Conservation (phyloP, 2,113 vertebrate genomes). For the Dicentrarchus labrax region DNA sequence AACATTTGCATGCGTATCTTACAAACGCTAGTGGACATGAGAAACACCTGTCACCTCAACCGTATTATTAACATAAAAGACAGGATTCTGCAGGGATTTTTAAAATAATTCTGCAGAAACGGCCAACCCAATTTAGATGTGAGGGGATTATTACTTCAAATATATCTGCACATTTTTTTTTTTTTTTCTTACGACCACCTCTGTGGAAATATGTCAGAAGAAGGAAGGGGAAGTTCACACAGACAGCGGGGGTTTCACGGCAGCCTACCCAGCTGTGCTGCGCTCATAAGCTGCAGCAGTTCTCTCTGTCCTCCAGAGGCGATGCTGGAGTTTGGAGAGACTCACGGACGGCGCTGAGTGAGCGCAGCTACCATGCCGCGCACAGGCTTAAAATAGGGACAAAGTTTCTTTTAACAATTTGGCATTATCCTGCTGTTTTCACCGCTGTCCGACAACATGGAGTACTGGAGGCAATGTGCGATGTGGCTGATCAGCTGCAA, state of each 20-base stretch:
- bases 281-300: conserved; percentile 38
- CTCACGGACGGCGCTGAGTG: not conserved
- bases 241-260: conserved; percentile 37
- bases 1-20: not conserved
- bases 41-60: not conserved
- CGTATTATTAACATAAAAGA: no score
- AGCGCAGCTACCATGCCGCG: conserved; percentile 28
- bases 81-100: not conserved
- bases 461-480: conserved; percentile 93
- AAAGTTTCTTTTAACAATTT: not conserved
- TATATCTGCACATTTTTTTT: not conserved
- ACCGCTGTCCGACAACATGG: conserved; percentile 78
- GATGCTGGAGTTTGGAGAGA: conserved; percentile 33
- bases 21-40: not conserved
- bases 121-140: not conserved
- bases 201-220: conserved; percentile 17
- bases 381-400: not conserved
- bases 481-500: conserved; percentile 93
- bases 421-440: not conserved
- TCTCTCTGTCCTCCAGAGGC: conserved; percentile 32
- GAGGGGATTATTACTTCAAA: not conserved
- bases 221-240: conserved; percentile 65
- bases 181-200: conserved; percentile 6
- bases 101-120: not conserved
- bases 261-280: conserved; percentile 23